These are phyloP conservation scores for Caenorhabditis sp. DNA, from an alignment of 2,888 invertebrate genomes.

Conservation along the genomic window DNA sequence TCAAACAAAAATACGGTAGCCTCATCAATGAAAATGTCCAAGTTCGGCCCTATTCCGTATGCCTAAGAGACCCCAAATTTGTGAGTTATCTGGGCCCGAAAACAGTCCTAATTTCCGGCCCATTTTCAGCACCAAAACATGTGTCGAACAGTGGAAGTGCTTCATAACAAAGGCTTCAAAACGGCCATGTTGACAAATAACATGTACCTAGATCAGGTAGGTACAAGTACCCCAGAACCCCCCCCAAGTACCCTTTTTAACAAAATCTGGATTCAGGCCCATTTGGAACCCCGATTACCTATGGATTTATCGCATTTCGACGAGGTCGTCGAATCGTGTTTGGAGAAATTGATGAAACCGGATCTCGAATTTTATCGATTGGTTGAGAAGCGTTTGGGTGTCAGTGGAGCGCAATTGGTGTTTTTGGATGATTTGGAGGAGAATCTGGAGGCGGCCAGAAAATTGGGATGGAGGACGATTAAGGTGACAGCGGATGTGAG, in stretches of 20 bases:
- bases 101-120: background rate
- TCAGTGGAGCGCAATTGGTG: slow-evolving; percentile 47
- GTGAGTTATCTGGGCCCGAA: slow-evolving; percentile 7
- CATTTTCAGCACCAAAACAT: slow-evolving; percentile 28
- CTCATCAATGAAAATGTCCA: slow-evolving; percentile 15
- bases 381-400: slow-evolving; percentile 30
- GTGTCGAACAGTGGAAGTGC: slow-evolving; percentile 30
- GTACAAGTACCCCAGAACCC: background rate
- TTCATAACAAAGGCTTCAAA: slow-evolving; percentile 49
- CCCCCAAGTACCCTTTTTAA: too few relatives aligned
- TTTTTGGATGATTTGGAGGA: slow-evolving; percentile 56
- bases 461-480: slow-evolving; percentile 55
- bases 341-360: slow-evolving; percentile 54
- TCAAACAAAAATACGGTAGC: slow-evolving; percentile 27
- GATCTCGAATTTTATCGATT: slow-evolving; percentile 49
- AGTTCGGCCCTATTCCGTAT: slow-evolving; percentile 28
- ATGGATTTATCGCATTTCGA: slow-evolving; percentile 51
- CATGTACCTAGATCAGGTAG: slow-evolving; percentile 50
- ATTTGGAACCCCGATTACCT: slow-evolving; percentile 35
- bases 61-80: slow-evolving; percentile 24
- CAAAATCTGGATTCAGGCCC: slow-evolving; percentile 9
- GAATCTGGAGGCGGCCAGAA: slow-evolving; percentile 55
- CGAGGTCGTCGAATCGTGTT: slow-evolving; percentile 58
- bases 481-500: slow-evolving; percentile 28
- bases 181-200: slow-evolving; percentile 60